Percentiles rank a stretch among this genome's conserved stretches.
Conservation (phyloP, 2,113 vertebrate species). For the Phylloscopus trochilus region DNA sequence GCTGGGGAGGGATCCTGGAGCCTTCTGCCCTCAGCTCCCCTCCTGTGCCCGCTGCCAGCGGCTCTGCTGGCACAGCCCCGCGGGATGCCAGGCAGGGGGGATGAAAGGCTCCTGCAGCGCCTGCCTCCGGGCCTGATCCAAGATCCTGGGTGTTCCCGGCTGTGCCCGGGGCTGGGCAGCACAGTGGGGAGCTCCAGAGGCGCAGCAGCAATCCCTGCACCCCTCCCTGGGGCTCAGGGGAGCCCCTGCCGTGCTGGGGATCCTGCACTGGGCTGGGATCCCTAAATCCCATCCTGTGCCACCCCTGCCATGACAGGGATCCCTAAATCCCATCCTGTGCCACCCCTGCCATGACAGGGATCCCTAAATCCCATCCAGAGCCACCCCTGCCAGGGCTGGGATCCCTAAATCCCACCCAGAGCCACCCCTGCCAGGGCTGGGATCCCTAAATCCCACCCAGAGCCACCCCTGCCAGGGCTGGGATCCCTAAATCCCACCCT, state of each 20-base stretch:
- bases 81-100: fast-evolving
- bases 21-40: not conserved
- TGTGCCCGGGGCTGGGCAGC: not conserved
- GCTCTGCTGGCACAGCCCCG: not conserved
- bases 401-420: too few relatives aligned
- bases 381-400: too few relatives aligned
- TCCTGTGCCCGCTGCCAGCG: not conserved
- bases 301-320: not conserved
- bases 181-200: not conserved
- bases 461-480: too few relatives aligned
- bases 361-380: too few relatives aligned
- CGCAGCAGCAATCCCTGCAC: not conserved
- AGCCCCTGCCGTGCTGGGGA: fast-evolving
- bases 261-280: not conserved
- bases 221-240: not conserved
- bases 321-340: too few relatives aligned
- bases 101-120: not conserved
- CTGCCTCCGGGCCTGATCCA: not conserved
- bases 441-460: too few relatives aligned
- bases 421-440: too few relatives aligned
- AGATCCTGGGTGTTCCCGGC: fast-evolving
- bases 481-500: too few relatives aligned
- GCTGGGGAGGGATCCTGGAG: not conserved
- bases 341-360: not conserved
- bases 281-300: too few relatives aligned